These are phyloP conservation scores for Agriopis aurantiaria DNA, from an alignment of 2,888 invertebrate species.

Conservation along the genomic window DNA sequence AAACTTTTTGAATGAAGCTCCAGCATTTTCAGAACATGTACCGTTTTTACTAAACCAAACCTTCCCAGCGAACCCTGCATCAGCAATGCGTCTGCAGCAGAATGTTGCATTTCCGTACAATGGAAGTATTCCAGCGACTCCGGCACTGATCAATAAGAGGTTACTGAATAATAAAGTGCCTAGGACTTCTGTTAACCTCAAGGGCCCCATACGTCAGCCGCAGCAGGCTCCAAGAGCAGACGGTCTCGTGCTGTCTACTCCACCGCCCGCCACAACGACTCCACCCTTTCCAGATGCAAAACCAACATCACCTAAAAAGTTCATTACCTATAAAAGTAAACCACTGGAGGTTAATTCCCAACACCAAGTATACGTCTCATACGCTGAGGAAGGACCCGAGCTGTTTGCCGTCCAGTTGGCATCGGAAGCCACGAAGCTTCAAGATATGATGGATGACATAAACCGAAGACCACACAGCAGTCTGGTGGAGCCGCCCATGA, in stretches of 20 bases:
- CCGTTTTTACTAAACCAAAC: constrained; percentile 78
- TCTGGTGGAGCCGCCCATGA: constrained; percentile 89
- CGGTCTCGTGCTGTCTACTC: constrained; percentile 24
- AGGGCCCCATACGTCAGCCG: constrained; percentile 71
- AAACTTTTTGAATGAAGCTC: constrained; percentile 59
- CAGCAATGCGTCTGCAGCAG: constrained; percentile 76
- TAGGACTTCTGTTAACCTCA: constrained; percentile 70
- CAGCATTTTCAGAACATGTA: constrained; percentile 71
- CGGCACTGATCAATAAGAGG: constrained; percentile 71
- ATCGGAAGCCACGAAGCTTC: constrained; percentile 86
- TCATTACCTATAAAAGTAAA: constrained; percentile 84
- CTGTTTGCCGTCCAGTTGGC: constrained; percentile 91
- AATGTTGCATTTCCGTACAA: constrained; percentile 70
- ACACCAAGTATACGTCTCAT: constrained; percentile 91
- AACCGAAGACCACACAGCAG: constrained; percentile 88
- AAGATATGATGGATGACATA: constrained; percentile 90
- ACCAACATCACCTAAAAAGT: constrained; percentile 73
- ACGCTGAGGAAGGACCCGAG: constrained; percentile 92
- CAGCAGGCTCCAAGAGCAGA: constrained; percentile 50
- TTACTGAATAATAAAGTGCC: constrained; percentile 69
- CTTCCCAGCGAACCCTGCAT: constrained; percentile 78
- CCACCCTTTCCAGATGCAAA: constrained; percentile 50
- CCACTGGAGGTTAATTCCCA: constrained; percentile 78
- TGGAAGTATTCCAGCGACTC: constrained; percentile 61
- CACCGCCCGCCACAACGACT: constrained; percentile 46